Conservation (phyloP, 1,140 invertebrate genomes). For the Magallana angulata region DNA sequence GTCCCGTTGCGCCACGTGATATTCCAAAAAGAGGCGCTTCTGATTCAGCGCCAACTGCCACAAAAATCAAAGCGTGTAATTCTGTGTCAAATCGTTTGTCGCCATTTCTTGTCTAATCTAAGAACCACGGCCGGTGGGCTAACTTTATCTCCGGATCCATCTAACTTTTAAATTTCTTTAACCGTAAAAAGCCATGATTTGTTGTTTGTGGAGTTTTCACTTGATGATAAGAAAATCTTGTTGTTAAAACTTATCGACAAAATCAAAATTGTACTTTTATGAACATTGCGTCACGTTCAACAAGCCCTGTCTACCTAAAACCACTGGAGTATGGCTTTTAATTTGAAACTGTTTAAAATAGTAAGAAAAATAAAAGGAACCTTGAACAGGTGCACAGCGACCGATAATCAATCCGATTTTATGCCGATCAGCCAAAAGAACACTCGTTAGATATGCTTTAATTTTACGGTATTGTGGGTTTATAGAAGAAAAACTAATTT, state of each 20-base stretch:
- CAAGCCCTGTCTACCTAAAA: background rate
- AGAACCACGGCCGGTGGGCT: constrained; percentile 42
- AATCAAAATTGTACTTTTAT: constrained; percentile 32
- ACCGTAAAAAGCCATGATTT: constrained; percentile 30
- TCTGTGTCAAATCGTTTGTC: constrained; percentile 45
- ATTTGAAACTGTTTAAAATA: constrained; percentile 14
- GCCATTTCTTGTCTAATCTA: constrained; percentile 40
- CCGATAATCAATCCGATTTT: constrained; percentile 1
- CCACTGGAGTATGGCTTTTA: constrained; percentile 1
- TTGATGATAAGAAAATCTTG: background rate
- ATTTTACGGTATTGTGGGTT: background rate
- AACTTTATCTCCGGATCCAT: constrained; percentile 33
- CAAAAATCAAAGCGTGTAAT: constrained; percentile 33
- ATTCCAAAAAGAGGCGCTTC: background rate
- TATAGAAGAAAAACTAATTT: background rate
- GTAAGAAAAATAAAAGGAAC: constrained; percentile 10
- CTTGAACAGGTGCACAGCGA: background rate
- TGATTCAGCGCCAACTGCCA: constrained; percentile 24
- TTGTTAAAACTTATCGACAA: constrained; percentile 14
- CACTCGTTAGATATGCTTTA: background rate
- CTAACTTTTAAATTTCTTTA: constrained; percentile 35
- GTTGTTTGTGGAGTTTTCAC: constrained; percentile 13
- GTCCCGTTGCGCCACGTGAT: background rate
- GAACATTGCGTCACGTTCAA: background rate
- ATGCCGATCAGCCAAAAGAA: background rate